A percentile compares a stretch with the other conserved stretches of the same genome.
Conservation (phyloP, 2,797 vertebrate species). For the Cirrhinus mrigala region DNA sequence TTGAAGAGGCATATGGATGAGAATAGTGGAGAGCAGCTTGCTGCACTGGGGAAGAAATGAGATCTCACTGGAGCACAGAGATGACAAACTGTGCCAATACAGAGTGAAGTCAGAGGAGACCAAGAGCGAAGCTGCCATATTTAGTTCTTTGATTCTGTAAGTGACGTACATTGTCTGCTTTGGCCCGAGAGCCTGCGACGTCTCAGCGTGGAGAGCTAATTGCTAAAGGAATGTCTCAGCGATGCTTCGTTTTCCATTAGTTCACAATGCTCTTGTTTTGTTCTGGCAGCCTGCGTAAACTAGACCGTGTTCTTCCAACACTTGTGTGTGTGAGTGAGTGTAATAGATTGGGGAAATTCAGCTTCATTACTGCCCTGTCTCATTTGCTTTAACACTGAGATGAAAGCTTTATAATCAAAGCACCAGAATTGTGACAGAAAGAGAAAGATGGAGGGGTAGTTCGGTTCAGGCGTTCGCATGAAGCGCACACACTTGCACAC, state of each 20-base stretch:
- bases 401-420: constrained; percentile 46
- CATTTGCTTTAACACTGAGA: constrained; percentile 34
- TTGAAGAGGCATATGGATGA: constrained; percentile 13
- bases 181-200: constrained; percentile 15
- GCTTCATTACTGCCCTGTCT: constrained; percentile 34
- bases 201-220: constrained; percentile 18
- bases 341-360: neutral
- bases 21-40: constrained; percentile 35
- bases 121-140: constrained; percentile 40
- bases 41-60: constrained; percentile 28
- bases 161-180: constrained; percentile 38
- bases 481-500: constrained; percentile 1
- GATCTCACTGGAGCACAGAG: constrained; percentile 21
- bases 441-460: neutral
- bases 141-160: constrained; percentile 44
- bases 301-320: neutral
- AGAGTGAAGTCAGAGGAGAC: constrained; percentile 39
- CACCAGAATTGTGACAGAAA: constrained; percentile 24
- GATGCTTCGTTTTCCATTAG: neutral
- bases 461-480: neutral
- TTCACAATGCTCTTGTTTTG: constrained; percentile 1
- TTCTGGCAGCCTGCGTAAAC: neutral
- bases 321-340: neutral
- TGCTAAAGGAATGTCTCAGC: neutral
- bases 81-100: constrained; percentile 50